Conservation (phyloP, 2,113 vertebrate species). For the Rostratula benghalensis region DNA sequence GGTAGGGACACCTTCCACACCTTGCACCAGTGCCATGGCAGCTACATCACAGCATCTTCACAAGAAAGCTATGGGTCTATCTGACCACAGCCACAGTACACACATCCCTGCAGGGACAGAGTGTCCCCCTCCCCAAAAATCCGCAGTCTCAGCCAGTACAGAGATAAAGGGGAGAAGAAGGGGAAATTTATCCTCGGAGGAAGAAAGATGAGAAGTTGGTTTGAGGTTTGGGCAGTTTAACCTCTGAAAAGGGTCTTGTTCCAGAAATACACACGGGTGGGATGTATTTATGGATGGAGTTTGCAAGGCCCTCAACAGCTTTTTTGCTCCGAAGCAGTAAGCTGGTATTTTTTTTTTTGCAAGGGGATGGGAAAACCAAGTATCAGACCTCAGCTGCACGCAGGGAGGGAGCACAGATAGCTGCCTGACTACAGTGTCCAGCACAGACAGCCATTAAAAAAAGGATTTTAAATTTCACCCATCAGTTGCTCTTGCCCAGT, state of each 20-base stretch:
- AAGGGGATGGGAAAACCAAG: background rate
- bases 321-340: background rate
- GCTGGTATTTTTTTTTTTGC: background rate
- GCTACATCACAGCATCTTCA: background rate
- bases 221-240: background rate
- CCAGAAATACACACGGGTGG: background rate
- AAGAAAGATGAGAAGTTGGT: background rate
- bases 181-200: background rate
- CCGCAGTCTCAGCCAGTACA: background rate
- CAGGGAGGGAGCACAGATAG: background rate
- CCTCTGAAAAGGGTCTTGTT: background rate
- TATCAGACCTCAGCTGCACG: background rate
- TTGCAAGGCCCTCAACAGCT: background rate
- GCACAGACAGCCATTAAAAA: background rate
- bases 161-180: background rate
- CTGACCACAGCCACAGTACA: background rate
- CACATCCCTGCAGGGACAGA: background rate
- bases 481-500: background rate
- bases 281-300: background rate
- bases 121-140: background rate
- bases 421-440: background rate
- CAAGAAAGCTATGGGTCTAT: background rate
- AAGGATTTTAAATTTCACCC: background rate
- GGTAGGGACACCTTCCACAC: background rate
- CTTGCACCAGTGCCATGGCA: background rate